Evolutionary conservation across 2,888 invertebrate genomes (phyloP).

Genomic region (Apodemia duryi): DNA sequence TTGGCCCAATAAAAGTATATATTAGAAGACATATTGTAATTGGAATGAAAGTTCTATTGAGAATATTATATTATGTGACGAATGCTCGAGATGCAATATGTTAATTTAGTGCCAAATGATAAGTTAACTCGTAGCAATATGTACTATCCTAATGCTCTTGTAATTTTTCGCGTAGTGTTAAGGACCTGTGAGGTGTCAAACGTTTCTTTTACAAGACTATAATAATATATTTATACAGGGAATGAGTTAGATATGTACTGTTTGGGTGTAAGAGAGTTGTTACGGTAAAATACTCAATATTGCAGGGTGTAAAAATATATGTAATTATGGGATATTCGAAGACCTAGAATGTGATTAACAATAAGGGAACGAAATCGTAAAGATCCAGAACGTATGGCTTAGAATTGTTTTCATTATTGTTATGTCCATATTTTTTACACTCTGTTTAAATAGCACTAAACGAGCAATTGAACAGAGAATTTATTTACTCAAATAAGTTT

Average conservation of each 20-base stretch:
- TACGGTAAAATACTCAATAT: slow-evolving; percentile 75
- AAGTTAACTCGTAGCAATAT: slow-evolving; percentile 79
- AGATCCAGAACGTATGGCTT: slow-evolving; percentile 21
- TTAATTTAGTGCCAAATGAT: slow-evolving; percentile 80
- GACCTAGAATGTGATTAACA: slow-evolving; percentile 15
- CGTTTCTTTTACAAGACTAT: slow-evolving; percentile 79
- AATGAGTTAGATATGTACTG: slow-evolving; percentile 76
- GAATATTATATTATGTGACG: slow-evolving; percentile 47
- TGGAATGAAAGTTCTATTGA: slow-evolving; percentile 52
- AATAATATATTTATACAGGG: slow-evolving; percentile 76
- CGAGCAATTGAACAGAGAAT: slow-evolving; percentile 78
- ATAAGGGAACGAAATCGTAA: slow-evolving; percentile 3
- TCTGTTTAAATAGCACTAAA: slow-evolving; percentile 68
- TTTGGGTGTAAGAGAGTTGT: slow-evolving; percentile 72
- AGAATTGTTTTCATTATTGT: slow-evolving; percentile 30
- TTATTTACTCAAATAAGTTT: slow-evolving; percentile 78
- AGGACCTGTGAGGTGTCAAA: slow-evolving; percentile 75
- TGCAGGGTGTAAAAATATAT: slow-evolving; percentile 69
- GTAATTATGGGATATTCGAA: slow-evolving; percentile 31
- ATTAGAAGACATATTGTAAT: slow-evolving; percentile 60
- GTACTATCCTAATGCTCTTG: slow-evolving; percentile 75
- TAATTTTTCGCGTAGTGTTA: slow-evolving; percentile 77
- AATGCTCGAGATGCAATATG: slow-evolving; percentile 77
- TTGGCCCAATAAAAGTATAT: slow-evolving; percentile 55
- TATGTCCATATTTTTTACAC: slow-evolving; percentile 63